Evolutionary conservation across 37 sponge, comb jelly and placozoan species (phyloP), one percentile per base, ranked within the genome.

Genomic region (Beroe ovata): DNA sequence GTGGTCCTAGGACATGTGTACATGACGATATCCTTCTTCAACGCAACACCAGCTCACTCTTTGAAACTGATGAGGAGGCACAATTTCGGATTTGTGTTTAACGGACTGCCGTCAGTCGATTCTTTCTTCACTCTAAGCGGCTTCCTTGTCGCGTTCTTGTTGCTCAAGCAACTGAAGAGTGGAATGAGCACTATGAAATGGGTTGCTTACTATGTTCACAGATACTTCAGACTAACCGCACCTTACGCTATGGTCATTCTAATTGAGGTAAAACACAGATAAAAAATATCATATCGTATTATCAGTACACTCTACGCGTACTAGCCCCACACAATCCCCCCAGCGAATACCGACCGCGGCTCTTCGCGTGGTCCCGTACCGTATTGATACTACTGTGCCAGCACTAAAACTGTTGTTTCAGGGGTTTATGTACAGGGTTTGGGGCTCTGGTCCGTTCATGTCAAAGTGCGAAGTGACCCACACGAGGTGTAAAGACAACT

Each of bases 91-190:
- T 18, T 66, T 1, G 34, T 66, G 1, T 77, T 42, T 26, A 77
- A 77, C 28, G 84, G 47, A 2, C 41, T 36, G 16, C 84, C 84
- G 0, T 77, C 84, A 20, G 84, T 77, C 29, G 84, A 77, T 26
- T 36, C 84, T 26, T 77, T 77, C 22, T 77, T 77, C 38, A 42
- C 84, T 4, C 47, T 77, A 1, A 77, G 84, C 47, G 84, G 84
- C 1, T 77, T 77, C n/a, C 47, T 77, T 0, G 84, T 77, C 54
- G 42, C 84, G 42, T 77, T 42, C 33, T 25, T 77, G 22, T 25
- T 77, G 28, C 84, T 77, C 36, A 77, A 77, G 38, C 84, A 77
- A 35, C 47, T 77, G 4, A 77, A 77, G 47, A 54, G 47, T 2
- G 54, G 54, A 1, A 39, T 36, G n/a, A 36, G 36, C 18, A 2